Conservation (phyloP, 2,113 vertebrate genomes). For the Craseonycteris thonglongyai region DNA sequence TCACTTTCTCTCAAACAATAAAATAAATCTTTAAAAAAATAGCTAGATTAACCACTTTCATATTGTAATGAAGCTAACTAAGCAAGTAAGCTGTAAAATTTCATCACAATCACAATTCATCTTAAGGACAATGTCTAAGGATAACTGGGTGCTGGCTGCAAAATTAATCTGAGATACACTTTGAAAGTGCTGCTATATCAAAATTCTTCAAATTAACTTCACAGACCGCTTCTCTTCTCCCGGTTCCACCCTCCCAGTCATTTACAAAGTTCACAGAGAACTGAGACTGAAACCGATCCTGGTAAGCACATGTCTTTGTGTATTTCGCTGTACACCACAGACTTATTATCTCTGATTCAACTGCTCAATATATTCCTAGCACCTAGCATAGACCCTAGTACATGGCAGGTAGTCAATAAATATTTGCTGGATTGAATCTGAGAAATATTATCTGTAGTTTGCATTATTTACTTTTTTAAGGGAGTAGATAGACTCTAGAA, state of each 20-base stretch:
- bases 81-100: slow-evolving; percentile 66
- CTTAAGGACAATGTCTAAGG: slow-evolving; percentile 26
- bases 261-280: slow-evolving; percentile 13
- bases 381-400: background rate
- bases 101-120: slow-evolving; percentile 50
- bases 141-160: slow-evolving; percentile 52
- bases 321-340: slow-evolving; percentile 35
- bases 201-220: slow-evolving; percentile 60
- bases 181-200: slow-evolving; percentile 48
- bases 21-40: background rate
- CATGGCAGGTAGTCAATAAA: background rate
- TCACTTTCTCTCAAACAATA: too few species aligned
- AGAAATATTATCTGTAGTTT: slow-evolving; percentile 44
- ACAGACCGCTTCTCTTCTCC: background rate
- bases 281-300: slow-evolving; percentile 40
- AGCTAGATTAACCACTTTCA: slow-evolving; percentile 32
- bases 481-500: background rate
- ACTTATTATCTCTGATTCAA: slow-evolving; percentile 31
- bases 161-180: slow-evolving; percentile 58
- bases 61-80: slow-evolving; percentile 57
- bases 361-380: background rate
- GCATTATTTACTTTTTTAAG: background rate
- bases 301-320: background rate
- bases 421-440: background rate
- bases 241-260: background rate